Percentiles rank a stretch among this genome's conserved stretches.
phyloP scores from a whole-genome alignment of 2,113 vertebrate genomes.

The Gallinago media region DNA sequence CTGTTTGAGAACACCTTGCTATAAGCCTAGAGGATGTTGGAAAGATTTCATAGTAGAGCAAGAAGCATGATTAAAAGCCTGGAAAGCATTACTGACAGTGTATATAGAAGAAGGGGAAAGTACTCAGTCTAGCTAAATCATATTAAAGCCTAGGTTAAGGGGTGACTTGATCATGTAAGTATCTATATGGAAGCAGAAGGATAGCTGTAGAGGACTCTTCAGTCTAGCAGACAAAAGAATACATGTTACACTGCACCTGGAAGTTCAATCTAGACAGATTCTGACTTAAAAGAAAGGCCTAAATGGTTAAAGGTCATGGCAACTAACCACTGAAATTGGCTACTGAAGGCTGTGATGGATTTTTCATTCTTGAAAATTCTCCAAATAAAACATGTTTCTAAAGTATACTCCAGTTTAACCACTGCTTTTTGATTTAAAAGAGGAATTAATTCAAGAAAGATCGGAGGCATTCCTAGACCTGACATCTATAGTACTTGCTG shows the following conservation, averaged over 20 bases:
- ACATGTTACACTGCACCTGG: neutral
- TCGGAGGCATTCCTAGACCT: neutral
- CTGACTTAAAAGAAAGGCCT: neutral
- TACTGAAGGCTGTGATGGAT: neutral
- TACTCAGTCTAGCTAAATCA: neutral
- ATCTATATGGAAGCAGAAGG: neutral
- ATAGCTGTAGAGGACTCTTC: neutral
- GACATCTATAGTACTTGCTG: neutral
- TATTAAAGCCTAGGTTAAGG: neutral
- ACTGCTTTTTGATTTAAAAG: constrained; percentile 7
- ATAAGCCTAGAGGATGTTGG: neutral
- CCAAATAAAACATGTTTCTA: neutral
- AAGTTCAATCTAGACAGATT: neutral
- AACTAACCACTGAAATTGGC: neutral
- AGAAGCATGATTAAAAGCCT: neutral
- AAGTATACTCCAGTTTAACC: neutral
- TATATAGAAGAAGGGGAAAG: neutral
- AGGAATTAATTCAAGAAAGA: constrained; percentile 7
- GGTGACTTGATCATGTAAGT: neutral
- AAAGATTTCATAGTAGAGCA: neutral
- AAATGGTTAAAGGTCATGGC: neutral
- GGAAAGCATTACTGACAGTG: neutral
- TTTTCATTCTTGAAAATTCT: neutral
- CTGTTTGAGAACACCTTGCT: neutral
- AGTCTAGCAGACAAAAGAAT: neutral